phyloP scores from a whole-genome alignment of 2,888 invertebrate genomes.

The Melieria omissa region DNA sequence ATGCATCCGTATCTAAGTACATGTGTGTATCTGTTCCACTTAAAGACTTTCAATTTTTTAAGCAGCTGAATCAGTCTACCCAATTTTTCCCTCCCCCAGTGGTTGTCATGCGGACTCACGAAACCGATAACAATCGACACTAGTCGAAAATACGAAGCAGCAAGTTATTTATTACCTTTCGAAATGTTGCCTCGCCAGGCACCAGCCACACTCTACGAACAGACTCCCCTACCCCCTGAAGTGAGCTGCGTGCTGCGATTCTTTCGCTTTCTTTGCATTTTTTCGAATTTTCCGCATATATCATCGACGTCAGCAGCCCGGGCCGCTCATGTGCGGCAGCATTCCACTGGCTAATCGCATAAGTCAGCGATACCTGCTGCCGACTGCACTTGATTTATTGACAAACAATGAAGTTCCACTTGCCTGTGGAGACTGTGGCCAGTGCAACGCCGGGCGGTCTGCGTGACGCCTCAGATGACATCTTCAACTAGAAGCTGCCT shows the following conservation, averaged over 20 bases:
- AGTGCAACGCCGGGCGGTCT: too few relatives aligned
- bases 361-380: constrained; percentile 6
- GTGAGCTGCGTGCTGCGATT: background rate
- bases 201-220: too few relatives aligned
- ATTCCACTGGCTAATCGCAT: background rate
- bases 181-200: too few relatives aligned
- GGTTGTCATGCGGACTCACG: constrained; percentile 27
- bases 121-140: constrained; percentile 29
- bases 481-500: too few relatives aligned
- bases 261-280: background rate
- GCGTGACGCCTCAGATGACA: too few relatives aligned
- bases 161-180: constrained; percentile 37
- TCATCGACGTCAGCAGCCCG: background rate
- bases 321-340: too few relatives aligned
- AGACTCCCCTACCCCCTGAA: background rate
- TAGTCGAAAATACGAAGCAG: constrained; percentile 11
- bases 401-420: too few relatives aligned
- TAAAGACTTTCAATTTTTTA: background rate
- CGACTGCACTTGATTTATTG: constrained; percentile 8
- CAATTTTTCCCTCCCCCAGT: background rate
- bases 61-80: too few relatives aligned
- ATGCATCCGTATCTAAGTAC: background rate
- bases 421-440: too few relatives aligned
- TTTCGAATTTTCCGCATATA: background rate
- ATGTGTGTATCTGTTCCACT: background rate